Evolutionary conservation across 2,888 invertebrate genomes (phyloP), one percentile per base, ranked within the genome.

Genomic region (Prosopocoilus inquinatus): DNA sequence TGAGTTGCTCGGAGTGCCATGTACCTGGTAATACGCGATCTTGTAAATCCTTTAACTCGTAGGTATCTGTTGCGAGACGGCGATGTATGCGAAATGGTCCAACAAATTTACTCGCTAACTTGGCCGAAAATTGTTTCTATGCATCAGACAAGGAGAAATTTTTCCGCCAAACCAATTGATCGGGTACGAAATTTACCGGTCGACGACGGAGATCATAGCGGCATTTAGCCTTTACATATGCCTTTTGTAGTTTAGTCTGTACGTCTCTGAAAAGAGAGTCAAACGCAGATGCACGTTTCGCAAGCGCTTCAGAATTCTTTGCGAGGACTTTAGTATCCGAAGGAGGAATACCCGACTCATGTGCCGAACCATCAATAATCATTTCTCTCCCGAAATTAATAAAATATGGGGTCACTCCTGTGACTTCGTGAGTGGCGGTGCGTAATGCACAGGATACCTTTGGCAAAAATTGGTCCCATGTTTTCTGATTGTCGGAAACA

Each of bases 121-220:
- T 70, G 1, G 61, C 54, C 0, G 62, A 44, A 16, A 61, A 51
- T 20, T 59, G 36, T 11, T 61, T 53, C 5, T 59, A 51, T 7
- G 64, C 64, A 16, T 59, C 57, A 9, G 67, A 66, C n/a, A 63
- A 45, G 2, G 58, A 51, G 33, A 56, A 48, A 15, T 64, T 58
- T 11, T 50, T 43, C 32, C 55, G 48, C 60, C 61, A 63, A 4
- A 66, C 64, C 8, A 43, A 28, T 9, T 64, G 52, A 1, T 57
- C 60, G 2, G 53, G 34, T 4, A 38, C 2, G 50, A 50, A 64
- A 16, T 28, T 9, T 2, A 55, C 61, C 11, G 36, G 12, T 8
- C 63, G 50, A 3, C 55, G 48, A 2, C 62, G 45, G 2, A 61
- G 34, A 48, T 64, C 56, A 13, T 65, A 61, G 3, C 12, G 9